Base-by-base conservation (phyloP, 1,140 invertebrate species). In the Archegozetes longisetosus region DNA sequence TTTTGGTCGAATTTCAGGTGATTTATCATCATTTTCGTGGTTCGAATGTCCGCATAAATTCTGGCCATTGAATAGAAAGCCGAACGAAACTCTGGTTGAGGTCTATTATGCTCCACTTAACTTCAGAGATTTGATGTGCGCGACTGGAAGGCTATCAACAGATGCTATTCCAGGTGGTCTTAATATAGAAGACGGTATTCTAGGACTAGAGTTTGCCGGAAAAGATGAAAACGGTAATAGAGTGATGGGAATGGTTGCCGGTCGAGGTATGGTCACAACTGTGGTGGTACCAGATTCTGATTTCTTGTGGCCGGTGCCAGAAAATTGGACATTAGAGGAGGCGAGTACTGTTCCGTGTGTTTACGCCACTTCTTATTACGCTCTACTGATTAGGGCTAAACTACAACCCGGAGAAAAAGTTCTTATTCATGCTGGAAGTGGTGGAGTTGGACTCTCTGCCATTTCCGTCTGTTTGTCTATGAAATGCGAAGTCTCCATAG, bases 401-500 rank as follows among this genome's bases (percentile, higher is more conserved):
- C 80, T 98, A 75, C 79, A 78, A 66, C 76, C 78, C 54, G 89
- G 89, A 2, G 87, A 96, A 66, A 79, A 78, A 29, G 79, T 97
- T 32, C 77, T 98, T 0, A 85, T 98, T 63, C 94, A 98, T 70
- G 89, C 93, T 53, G 93, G 94, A 63, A 85, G 86, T 64, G 94
- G 93, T 64, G 93, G 91, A 65, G 90, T 96, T n/a, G 92, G 93
- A 6, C 88, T 93, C 75, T 91, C 91, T 3, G 88, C 91, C 61
- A 95, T 97, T 66, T 77, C 86, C 4, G 88, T 97, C 66, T 89
- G 90, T 23, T 74, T 96, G 12, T 80, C 84, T 68, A 80, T 84
- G 72, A 86, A 87, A 20, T 84, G 88, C 71, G 84, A 85, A 4
- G 75, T 93, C 0, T 93, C 80, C 71, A 90, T 88, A 0, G 93